Evolutionary conservation across 2,797 vertebrate genomes (phyloP).

Genomic region (Neosilurus mollespiculum): DNA sequence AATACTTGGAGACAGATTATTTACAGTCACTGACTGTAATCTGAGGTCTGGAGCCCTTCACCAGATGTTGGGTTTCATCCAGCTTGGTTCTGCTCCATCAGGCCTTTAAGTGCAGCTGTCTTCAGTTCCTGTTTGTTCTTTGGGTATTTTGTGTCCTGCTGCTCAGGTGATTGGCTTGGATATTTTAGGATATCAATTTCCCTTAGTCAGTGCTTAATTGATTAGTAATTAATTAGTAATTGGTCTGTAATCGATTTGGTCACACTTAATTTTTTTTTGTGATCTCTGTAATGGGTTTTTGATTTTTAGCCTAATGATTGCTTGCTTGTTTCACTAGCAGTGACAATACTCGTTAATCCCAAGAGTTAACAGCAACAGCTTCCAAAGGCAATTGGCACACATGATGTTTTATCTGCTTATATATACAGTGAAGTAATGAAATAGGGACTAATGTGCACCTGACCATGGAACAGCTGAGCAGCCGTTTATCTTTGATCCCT

Average conservation of each 20-base stretch:
- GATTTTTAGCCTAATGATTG: constrained; percentile 30
- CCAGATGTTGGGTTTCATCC: background rate
- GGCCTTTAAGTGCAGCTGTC: background rate
- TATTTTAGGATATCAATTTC: too few species aligned
- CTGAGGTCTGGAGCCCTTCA: background rate
- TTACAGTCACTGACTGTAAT: background rate
- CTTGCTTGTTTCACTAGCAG: constrained; percentile 30
- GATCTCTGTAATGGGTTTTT: background rate
- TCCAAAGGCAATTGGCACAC: background rate
- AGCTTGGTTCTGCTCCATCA: too few species aligned
- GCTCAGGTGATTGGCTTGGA: background rate
- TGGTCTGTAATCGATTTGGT: background rate
- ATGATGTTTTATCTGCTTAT: background rate
- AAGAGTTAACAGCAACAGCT: background rate
- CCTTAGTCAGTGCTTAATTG: background rate
- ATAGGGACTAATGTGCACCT: background rate
- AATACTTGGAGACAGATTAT: background rate
- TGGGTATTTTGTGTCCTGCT: background rate
- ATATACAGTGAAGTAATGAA: background rate
- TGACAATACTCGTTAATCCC: background rate
- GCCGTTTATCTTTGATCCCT: background rate
- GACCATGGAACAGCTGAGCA: constrained; percentile 5
- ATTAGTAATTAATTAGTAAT: background rate
- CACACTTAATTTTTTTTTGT: too few species aligned
- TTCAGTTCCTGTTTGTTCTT: background rate